These are phyloP conservation scores for Merops nubicus DNA, from an alignment of 2,113 vertebrate species.

Conservation along the genomic window DNA sequence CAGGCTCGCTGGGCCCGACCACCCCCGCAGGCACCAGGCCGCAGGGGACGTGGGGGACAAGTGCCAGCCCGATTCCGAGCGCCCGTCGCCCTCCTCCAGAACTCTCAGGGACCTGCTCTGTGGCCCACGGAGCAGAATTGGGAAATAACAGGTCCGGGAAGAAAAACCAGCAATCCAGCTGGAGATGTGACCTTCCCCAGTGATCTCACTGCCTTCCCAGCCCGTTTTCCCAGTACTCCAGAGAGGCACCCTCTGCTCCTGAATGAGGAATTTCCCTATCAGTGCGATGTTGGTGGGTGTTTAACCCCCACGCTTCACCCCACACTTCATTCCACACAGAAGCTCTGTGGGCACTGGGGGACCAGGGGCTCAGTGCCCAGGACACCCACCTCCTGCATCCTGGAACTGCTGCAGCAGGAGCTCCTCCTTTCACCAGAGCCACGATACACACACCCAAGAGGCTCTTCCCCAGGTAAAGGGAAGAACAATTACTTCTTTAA, in stretches of 20 bases:
- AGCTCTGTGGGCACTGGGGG: fast-evolving
- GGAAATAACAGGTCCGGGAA: not conserved
- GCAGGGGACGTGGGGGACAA: fast-evolving
- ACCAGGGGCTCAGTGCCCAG: fast-evolving
- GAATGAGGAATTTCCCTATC: not conserved
- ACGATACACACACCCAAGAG: fast-evolving
- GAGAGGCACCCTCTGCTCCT: fast-evolving
- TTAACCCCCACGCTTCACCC: fast-evolving
- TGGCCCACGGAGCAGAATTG: not conserved
- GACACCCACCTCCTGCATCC: not conserved
- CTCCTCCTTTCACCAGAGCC: not conserved
- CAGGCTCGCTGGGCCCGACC: fast-evolving
- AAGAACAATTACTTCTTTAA: not conserved
- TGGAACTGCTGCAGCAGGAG: not conserved
- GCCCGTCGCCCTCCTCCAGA: not conserved
- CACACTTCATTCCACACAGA: fast-evolving
- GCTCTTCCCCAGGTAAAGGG: not conserved
- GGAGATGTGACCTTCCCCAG: not conserved
- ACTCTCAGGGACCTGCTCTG: fast-evolving
- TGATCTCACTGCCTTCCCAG: fast-evolving
- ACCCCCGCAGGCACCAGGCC: not conserved
- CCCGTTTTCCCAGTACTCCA: fast-evolving
- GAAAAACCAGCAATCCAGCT: not conserved
- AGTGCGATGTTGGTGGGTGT: fast-evolving
- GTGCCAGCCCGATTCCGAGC: fast-evolving